These are phyloP conservation scores for Palythoa grandis DNA, from an alignment of 92 coral and sea anemone genomes.

Conservation along the genomic window DNA sequence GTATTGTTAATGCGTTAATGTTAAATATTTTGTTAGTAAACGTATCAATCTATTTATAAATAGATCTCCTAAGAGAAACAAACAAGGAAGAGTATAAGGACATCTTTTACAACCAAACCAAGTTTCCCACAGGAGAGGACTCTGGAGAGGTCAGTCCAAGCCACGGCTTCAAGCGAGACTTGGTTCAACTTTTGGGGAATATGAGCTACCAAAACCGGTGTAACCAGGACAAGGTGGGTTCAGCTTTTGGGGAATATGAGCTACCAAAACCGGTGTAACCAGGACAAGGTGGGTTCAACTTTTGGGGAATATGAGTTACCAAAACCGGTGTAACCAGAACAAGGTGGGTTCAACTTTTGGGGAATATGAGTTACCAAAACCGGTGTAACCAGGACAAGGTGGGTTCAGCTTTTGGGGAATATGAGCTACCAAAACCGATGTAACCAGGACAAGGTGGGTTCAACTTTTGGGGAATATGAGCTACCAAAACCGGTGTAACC, in stretches of 20 bases:
- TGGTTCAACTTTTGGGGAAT: constrained; percentile 89
- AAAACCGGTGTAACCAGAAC: too few relatives aligned
- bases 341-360: too few relatives aligned
- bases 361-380: too few relatives aligned
- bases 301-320: background rate
- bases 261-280: too few relatives aligned
- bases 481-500: constrained; percentile 73
- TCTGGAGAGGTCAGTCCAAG: constrained; percentile 76
- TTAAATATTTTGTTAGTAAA: background rate
- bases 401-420: constrained; percentile 85
- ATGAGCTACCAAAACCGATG: constrained; percentile 42
- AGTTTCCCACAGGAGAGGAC: constrained; percentile 65
- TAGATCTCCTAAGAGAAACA: constrained; percentile 82
- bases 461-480: constrained; percentile 93
- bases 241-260: background rate
- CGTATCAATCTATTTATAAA: background rate
- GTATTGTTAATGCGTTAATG: background rate
- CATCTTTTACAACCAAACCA: constrained; percentile 60
- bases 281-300: background rate
- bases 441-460: constrained; percentile 29
- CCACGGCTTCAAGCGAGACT: constrained; percentile 92
- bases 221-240: constrained; percentile 82
- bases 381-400: too few relatives aligned
- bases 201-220: constrained; percentile 77
- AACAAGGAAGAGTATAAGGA: constrained; percentile 56